phyloP scores from a whole-genome alignment of 2,797 vertebrate genomes.

The Pristis pectinata region DNA sequence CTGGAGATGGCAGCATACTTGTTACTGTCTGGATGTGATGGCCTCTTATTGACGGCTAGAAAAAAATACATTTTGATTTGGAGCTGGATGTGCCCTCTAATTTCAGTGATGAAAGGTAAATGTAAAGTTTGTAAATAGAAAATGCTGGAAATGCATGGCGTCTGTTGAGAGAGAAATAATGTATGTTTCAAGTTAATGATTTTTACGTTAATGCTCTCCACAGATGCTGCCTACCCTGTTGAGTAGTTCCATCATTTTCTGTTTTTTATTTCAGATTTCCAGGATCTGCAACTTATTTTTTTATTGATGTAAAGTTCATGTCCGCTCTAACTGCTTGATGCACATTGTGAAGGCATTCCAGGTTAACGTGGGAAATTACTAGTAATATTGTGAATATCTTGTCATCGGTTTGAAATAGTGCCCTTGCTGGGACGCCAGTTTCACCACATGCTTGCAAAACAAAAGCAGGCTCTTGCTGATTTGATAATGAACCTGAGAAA shows the following conservation, averaged over 20 bases:
- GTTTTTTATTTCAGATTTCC: too few species aligned
- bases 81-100: neutral
- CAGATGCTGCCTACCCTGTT: too few species aligned
- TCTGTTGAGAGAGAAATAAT: too few species aligned
- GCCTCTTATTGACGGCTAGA: neutral
- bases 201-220: too few species aligned
- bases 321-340: neutral
- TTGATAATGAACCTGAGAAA: neutral
- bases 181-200: too few species aligned
- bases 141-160: too few species aligned
- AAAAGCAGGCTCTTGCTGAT: neutral
- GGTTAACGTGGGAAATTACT: neutral
- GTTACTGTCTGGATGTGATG: neutral
- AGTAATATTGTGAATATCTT: neutral
- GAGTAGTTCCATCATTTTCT: too few species aligned
- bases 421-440: neutral
- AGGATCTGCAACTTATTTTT: too few species aligned
- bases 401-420: neutral
- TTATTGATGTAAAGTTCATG: neutral
- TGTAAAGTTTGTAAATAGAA: too few species aligned
- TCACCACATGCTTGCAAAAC: neutral
- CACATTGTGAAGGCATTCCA: neutral
- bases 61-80: neutral
- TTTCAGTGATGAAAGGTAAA: too few species aligned
- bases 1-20: neutral